These are phyloP conservation scores for Creontiades dilutus DNA, from an alignment of 2,888 invertebrate genomes.

Conservation along the genomic window DNA sequence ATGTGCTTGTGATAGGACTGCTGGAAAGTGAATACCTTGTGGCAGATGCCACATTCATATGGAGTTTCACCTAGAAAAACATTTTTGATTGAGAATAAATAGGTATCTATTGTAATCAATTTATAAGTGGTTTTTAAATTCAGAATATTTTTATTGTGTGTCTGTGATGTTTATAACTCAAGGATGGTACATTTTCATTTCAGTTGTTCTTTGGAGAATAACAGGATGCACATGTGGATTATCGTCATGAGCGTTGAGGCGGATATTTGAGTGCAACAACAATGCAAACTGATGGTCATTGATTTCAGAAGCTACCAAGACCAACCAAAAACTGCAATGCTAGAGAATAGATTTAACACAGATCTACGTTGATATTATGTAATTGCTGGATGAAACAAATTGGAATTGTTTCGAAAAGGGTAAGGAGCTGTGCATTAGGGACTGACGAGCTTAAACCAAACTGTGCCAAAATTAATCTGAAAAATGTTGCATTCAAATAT, in stretches of 20 bases:
- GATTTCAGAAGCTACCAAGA: not conserved
- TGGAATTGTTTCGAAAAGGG: not conserved
- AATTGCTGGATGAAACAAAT: not conserved
- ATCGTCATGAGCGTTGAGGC: not conserved
- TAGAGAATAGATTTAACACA: not conserved
- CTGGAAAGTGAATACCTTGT: conserved; percentile 92
- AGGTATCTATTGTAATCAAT: too few species aligned
- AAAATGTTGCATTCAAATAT: not conserved
- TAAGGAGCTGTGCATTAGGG: too few species aligned
- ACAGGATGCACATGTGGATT: not conserved
- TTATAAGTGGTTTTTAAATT: too few species aligned
- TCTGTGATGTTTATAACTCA: too few species aligned
- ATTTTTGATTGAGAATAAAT: too few species aligned
- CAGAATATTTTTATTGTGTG: too few species aligned
- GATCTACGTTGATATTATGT: not conserved
- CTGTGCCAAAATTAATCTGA: not conserved
- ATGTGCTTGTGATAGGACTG: conserved; percentile 94
- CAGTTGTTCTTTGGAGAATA: too few species aligned
- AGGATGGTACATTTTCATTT: too few species aligned
- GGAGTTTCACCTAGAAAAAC: conserved; percentile 88
- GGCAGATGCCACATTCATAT: conserved; percentile 89
- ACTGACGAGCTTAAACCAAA: not conserved
- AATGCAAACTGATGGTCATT: not conserved
- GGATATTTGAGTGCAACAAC: not conserved
- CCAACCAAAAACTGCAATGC: not conserved